phyloP scores from a whole-genome alignment of 2,113 vertebrate genomes.

The Polypterus bichir region DNA sequence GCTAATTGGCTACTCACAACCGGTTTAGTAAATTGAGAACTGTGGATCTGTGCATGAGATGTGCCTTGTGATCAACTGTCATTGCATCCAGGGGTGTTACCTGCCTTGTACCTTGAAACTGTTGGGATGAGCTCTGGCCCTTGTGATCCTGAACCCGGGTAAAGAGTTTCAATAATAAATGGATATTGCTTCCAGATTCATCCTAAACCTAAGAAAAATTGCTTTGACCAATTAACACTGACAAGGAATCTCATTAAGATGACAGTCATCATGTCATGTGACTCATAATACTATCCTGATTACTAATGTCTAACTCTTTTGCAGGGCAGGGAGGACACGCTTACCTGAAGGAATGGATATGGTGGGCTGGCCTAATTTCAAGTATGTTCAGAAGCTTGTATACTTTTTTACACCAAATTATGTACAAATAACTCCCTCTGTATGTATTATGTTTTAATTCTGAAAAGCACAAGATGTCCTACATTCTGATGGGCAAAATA shows the following conservation, averaged over 20 bases:
- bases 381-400: constrained; percentile 41
- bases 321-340: constrained; percentile 61
- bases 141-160: not conserved
- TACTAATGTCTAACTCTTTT: constrained; percentile 18
- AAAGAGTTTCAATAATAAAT: not conserved
- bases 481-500: not conserved
- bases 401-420: not conserved
- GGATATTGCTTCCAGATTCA: not conserved
- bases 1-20: too few relatives aligned
- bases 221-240: not conserved
- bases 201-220: not conserved
- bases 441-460: not conserved
- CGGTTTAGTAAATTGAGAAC: too few relatives aligned
- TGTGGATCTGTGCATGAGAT: too few relatives aligned
- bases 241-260: not conserved
- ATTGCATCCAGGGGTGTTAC: too few relatives aligned
- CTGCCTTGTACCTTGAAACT: too few relatives aligned
- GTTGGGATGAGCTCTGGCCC: not conserved
- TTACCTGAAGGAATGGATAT: constrained; percentile 65
- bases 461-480: not conserved
- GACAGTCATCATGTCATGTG: not conserved
- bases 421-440: not conserved
- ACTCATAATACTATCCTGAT: not conserved
- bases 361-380: constrained; percentile 62
- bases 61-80: too few relatives aligned